phyloP scores from a whole-genome alignment of 2,113 vertebrate species.

The Marmota flaviventris region DNA sequence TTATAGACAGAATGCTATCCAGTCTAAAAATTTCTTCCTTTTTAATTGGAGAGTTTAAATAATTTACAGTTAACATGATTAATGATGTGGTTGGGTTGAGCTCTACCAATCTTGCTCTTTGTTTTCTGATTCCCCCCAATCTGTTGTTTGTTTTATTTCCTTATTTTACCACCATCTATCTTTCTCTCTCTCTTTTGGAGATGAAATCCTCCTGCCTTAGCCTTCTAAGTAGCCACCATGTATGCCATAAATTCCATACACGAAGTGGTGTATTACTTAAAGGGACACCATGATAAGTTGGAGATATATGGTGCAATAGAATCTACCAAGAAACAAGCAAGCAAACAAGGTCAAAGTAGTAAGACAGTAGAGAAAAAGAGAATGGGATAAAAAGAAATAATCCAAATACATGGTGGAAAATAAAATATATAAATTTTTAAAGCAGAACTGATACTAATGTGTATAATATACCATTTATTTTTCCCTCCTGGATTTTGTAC shows the following conservation, averaged over 20 bases:
- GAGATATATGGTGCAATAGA: too few relatives aligned
- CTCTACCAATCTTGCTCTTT: not conserved
- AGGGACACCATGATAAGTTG: too few relatives aligned
- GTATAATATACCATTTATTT: not conserved
- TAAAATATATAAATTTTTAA: too few relatives aligned
- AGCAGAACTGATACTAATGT: not conserved
- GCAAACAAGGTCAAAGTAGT: too few relatives aligned
- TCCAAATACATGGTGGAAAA: too few relatives aligned
- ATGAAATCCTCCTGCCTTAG: not conserved
- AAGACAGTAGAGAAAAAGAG: too few relatives aligned
- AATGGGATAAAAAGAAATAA: too few relatives aligned
- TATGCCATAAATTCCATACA: too few relatives aligned
- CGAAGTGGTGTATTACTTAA: too few relatives aligned
- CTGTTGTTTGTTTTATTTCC: not conserved
- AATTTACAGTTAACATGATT: not conserved
- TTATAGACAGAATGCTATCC: not conserved
- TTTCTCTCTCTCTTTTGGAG: too few relatives aligned
- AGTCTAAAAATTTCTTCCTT: not conserved
- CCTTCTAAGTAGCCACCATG: not conserved
- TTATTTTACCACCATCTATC: not conserved
- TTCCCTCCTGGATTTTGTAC: not conserved
- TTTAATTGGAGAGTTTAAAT: not conserved
- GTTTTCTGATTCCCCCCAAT: not conserved
- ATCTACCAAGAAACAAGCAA: too few relatives aligned
- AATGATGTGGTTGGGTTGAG: not conserved